A percentile compares a stretch with the other conserved stretches of the same genome.
These are phyloP conservation scores for Illadopsis cleaveri DNA, from an alignment of 2,113 vertebrate species.

Conservation along the genomic window DNA sequence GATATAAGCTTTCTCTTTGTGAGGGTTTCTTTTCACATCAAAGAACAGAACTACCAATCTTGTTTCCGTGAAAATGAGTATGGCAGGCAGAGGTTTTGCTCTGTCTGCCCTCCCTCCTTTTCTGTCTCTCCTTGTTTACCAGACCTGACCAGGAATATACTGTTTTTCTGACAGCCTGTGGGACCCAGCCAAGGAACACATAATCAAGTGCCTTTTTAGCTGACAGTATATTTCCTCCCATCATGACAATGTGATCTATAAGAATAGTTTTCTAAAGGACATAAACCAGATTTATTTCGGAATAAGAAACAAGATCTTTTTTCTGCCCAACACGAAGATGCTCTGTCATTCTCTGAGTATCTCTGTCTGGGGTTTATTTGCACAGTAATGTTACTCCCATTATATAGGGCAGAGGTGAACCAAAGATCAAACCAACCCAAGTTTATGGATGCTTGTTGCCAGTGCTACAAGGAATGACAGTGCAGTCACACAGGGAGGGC, in stretches of 20 bases:
- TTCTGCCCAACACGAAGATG: background rate
- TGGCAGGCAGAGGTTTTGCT: background rate
- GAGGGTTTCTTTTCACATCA: background rate
- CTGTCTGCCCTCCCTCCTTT: background rate
- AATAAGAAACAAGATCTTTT: background rate
- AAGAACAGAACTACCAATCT: background rate
- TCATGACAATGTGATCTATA: background rate
- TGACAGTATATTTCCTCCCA: background rate
- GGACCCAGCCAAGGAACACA: background rate
- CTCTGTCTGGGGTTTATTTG: background rate
- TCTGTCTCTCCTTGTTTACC: background rate
- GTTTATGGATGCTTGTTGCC: background rate
- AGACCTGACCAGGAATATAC: background rate
- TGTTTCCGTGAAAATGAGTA: rapidly evolving
- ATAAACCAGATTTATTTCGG: background rate
- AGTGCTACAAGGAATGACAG: background rate
- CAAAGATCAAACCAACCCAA: background rate
- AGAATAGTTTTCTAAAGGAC: background rate
- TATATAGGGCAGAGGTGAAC: background rate
- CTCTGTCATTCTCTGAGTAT: background rate
- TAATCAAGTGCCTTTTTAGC: background rate
- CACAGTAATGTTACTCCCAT: background rate
- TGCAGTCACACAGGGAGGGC: background rate
- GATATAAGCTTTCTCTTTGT: background rate
- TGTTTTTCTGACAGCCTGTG: background rate